Conservation (phyloP, 2,113 vertebrate genomes). For the Macroglossus sobrinus region DNA sequence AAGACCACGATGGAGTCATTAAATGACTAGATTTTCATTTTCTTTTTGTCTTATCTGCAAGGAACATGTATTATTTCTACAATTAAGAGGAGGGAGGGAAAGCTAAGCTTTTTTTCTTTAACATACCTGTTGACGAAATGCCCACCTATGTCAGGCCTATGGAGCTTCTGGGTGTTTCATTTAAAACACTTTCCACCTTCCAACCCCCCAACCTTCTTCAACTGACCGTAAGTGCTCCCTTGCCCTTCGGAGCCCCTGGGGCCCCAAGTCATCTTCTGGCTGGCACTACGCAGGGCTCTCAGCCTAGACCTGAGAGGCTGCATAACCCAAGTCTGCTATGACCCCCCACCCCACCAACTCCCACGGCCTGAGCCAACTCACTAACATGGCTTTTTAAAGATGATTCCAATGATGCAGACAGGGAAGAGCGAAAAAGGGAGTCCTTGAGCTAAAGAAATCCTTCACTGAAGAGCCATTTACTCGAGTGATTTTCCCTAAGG, state of each 20-base stretch:
- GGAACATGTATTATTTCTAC: neutral
- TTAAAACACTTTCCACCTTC: neutral
- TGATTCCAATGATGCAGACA: neutral
- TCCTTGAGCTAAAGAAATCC: conserved; percentile 6
- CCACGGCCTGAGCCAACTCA: neutral
- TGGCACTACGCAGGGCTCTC: neutral
- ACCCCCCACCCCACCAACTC: neutral
- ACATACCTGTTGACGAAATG: neutral
- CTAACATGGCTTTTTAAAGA: conserved; percentile 18
- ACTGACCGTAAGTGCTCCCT: neutral
- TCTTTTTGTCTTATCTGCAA: neutral
- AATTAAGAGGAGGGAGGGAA: neutral
- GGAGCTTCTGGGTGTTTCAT: neutral
- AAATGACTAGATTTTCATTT: neutral
- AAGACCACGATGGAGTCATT: neutral
- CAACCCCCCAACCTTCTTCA: no score
- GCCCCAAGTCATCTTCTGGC: neutral
- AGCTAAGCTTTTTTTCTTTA: neutral
- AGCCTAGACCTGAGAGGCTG: no score
- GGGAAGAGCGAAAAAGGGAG: neutral
- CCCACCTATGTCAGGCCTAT: neutral
- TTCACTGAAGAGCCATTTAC: neutral
- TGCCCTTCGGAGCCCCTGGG: neutral
- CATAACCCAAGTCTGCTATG: rapidly evolving
- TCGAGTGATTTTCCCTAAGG: neutral